Base-by-base conservation (phyloP, 2,113 vertebrate genomes). In the Anhinga rufa region DNA sequence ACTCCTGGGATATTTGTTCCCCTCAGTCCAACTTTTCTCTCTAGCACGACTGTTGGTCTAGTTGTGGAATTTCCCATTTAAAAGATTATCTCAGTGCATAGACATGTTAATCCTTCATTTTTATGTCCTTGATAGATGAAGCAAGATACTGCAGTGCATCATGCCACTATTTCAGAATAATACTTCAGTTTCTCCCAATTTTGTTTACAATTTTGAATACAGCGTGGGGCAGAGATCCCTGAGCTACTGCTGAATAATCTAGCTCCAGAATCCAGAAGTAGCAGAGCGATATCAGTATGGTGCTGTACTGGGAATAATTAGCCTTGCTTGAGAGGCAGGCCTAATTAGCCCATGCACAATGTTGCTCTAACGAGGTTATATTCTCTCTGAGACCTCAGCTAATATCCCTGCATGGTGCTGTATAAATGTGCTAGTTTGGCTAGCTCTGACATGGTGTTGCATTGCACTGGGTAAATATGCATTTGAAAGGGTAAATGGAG, bases 261-360 rank as follows among this genome's bases (percentile, higher is more conserved):
- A 85, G 66, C 82, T 93, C 86, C 81, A 94, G 84, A 92, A 92
- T 88, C 44, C 44, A 93, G 88, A 64, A 92, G 71, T 68, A 82
- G 58, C 92, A 90, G 62, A 91, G 82, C 0, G 0, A 32, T 85
- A 96, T 88, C 92, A 74, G 78, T 94, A 54, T 95, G 95, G 75
- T 93, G 87, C 87, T 95, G 54, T 94, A 90, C 44, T 77, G 95
- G 93, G 94, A 96, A 82, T 97, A 97, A 97, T 97, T 97, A 97
- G 92, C 84, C 72, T 93, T 96, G 93, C 93, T 96, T 95, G 92
- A 97, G 87, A 95, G 82, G 79, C 95, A 96, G 90, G 58, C 66
- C 87, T 96, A 96, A 97, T 97, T 97, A 96, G 85, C 75, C 68
- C 82, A 54, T 91, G 92, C 78, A 91, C 95, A 86, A 38, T 80